Conservation (phyloP, 2,888 invertebrate species). For the Creontiades dilutus region DNA sequence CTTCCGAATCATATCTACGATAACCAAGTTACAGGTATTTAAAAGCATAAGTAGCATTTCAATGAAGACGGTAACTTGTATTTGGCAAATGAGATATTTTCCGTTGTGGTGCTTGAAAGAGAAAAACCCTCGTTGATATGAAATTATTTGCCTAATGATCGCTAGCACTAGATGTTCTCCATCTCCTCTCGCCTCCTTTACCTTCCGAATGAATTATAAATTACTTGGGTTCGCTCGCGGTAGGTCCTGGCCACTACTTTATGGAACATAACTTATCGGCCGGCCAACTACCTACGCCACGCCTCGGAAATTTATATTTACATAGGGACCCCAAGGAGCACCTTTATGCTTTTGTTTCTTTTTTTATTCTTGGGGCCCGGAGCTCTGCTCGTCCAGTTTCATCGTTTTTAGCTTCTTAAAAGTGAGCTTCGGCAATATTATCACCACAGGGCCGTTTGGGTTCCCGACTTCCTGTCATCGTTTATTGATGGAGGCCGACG, state of each 20-base stretch:
- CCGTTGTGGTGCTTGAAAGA: background rate
- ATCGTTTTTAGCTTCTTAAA: background rate
- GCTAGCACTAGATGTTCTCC: slow-evolving; percentile 41
- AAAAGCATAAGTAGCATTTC: background rate
- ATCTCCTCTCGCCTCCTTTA: background rate
- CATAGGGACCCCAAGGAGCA: slow-evolving; percentile 67
- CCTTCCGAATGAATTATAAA: slow-evolving; percentile 68
- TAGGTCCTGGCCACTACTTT: slow-evolving; percentile 70
- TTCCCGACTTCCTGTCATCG: slow-evolving; percentile 14
- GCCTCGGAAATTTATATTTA: slow-evolving; percentile 71
- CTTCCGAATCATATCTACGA: no score
- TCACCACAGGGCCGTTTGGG: background rate
- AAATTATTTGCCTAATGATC: slow-evolving; percentile 2
- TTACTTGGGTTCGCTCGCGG: slow-evolving; percentile 66
- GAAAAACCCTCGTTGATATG: background rate
- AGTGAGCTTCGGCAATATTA: background rate
- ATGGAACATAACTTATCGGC: slow-evolving; percentile 71
- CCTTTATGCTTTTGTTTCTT: slow-evolving; percentile 48
- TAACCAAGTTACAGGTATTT: no score
- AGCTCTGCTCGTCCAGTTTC: slow-evolving; percentile 28
- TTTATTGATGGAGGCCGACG: background rate
- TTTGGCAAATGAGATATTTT: background rate
- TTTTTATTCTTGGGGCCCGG: background rate
- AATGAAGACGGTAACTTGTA: background rate
- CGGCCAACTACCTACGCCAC: slow-evolving; percentile 68